Conservation (phyloP, 2,797 vertebrate genomes). For the Sitta carolinensis region DNA sequence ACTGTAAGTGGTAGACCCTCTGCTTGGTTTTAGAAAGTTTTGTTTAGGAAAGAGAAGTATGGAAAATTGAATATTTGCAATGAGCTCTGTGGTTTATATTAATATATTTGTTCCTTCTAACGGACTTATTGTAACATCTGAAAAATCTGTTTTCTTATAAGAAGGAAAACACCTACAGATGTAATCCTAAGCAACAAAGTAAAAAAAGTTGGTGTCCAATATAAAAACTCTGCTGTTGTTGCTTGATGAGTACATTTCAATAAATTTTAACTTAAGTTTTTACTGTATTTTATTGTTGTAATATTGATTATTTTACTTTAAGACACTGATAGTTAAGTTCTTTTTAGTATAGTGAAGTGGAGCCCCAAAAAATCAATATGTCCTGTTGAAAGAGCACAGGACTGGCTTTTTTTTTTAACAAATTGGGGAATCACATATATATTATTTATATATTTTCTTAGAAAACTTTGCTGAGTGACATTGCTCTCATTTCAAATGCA, state of each 20-base stretch:
- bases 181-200: neutral
- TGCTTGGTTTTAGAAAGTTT: neutral
- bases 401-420: neutral
- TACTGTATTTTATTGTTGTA: neutral
- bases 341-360: neutral
- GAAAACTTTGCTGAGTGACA: neutral
- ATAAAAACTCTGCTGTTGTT: neutral
- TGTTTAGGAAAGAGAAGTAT: neutral
- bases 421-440: neutral
- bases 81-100: neutral
- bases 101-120: neutral
- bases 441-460: neutral
- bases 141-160: slow-evolving; percentile 1
- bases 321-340: neutral
- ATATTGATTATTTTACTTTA: neutral
- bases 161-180: slow-evolving; percentile 9
- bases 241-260: neutral
- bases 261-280: neutral
- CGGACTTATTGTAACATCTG: neutral
- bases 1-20: neutral
- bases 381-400: neutral
- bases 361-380: neutral
- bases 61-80: slow-evolving; percentile 22
- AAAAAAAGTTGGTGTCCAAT: neutral
- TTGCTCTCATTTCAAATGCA: neutral